phyloP scores from a whole-genome alignment of 92 coral and sea anemone species.

The Epizoanthus fatuus region DNA sequence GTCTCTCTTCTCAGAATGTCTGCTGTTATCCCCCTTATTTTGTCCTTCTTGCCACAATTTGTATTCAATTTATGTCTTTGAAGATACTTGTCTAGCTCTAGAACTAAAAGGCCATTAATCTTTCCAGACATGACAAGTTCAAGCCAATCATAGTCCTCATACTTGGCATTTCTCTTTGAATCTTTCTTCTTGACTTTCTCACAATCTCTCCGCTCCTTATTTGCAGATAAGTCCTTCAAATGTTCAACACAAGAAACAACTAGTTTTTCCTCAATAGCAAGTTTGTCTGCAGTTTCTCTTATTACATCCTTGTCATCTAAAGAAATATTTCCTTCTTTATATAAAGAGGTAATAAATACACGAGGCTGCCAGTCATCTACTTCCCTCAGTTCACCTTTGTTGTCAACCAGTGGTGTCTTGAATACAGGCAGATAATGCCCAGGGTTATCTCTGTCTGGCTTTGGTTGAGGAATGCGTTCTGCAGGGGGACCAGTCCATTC shows the following conservation, averaged over 20 bases:
- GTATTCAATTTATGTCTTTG: not conserved
- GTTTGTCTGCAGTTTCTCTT: conserved; percentile 24
- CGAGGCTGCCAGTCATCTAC: conserved; percentile 54
- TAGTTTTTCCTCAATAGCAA: conserved; percentile 19
- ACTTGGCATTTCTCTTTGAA: not conserved
- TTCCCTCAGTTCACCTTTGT: conserved; percentile 13
- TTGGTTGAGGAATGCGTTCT: conserved; percentile 33
- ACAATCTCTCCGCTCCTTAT: not conserved
- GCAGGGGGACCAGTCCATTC: conserved; percentile 24
- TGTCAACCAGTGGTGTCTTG: conserved; percentile 16
- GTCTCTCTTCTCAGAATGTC: not conserved
- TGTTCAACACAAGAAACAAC: conserved; percentile 28
- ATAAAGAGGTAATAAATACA: conserved; percentile 23
- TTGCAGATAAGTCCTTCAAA: not conserved
- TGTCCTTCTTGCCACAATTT: conserved; percentile 28
- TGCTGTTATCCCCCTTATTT: conserved; percentile 9
- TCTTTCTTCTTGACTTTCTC: conserved; percentile 4
- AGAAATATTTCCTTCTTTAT: conserved; percentile 15
- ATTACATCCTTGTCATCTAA: conserved; percentile 26
- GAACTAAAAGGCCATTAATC: conserved; percentile 2
- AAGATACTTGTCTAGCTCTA: conserved; percentile 18
- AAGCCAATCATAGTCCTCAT: conserved; percentile 38
- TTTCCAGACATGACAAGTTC: conserved; percentile 36
- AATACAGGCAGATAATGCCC: conserved; percentile 21
- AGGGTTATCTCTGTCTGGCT: conserved; percentile 22